phyloP scores from a whole-genome alignment of 2,888 invertebrate genomes.

The Pollenia griseotomentosa region DNA sequence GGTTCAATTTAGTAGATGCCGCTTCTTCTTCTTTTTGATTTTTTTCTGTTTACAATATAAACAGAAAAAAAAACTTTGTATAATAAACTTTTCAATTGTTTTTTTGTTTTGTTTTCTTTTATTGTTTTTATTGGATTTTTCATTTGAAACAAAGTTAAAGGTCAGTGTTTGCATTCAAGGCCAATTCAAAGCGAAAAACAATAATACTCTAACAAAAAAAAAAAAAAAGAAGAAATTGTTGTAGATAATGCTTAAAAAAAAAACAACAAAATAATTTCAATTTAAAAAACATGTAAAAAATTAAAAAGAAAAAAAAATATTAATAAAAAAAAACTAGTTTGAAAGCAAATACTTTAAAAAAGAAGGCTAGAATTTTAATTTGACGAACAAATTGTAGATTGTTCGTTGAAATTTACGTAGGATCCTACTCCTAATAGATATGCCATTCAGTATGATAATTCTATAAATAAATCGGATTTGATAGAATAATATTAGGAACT shows the following conservation, averaged over 20 bases:
- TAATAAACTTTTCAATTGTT: slow-evolving; percentile 68
- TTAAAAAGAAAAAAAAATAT: background rate
- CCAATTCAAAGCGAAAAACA: slow-evolving; percentile 75
- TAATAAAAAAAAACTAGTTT: background rate
- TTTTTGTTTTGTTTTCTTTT: slow-evolving; percentile 39
- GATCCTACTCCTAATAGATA: too few relatives aligned
- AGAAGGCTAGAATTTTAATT: too few relatives aligned
- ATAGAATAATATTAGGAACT: too few relatives aligned
- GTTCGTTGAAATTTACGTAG: too few relatives aligned
- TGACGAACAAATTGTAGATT: too few relatives aligned
- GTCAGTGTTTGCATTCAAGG: slow-evolving; percentile 83
- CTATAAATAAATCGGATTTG: too few relatives aligned
- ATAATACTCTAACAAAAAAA: slow-evolving; percentile 41
- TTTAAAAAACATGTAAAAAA: background rate
- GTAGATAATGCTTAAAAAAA: slow-evolving; percentile 48
- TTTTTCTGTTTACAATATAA: slow-evolving; percentile 32
- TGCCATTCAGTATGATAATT: too few relatives aligned
- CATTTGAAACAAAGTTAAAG: slow-evolving; percentile 79
- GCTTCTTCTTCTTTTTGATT: slow-evolving; percentile 44
- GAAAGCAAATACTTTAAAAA: too few relatives aligned
- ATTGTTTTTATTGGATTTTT: slow-evolving; percentile 27
- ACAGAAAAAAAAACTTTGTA: slow-evolving; percentile 48
- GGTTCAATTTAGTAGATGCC: slow-evolving; percentile 44
- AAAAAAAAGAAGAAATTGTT: slow-evolving; percentile 29
- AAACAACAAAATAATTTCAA: background rate